Evolutionary conservation across 2,797 vertebrate species (phyloP).

Genomic region (Lerista edwardsae): DNA sequence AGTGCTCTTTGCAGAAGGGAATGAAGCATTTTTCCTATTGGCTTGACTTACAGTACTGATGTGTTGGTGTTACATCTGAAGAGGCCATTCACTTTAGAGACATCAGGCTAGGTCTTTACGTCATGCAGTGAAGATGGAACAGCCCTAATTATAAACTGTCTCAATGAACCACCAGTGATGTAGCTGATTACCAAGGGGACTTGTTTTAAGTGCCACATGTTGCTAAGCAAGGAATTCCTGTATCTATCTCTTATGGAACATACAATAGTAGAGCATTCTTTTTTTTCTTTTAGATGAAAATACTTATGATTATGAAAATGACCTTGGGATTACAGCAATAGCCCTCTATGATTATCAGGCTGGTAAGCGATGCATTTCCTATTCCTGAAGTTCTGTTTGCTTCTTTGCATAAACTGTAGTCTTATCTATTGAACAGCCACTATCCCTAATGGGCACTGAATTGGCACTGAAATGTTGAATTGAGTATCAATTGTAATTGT

Average conservation of each 20-base stretch:
- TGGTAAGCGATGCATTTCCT: constrained; percentile 78
- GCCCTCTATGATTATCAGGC: constrained; percentile 99
- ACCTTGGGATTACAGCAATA: constrained; percentile 91
- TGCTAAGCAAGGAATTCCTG: not conserved
- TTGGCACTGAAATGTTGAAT: not conserved
- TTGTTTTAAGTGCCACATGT: not conserved
- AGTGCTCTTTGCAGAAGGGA: not conserved
- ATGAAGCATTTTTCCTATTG: not conserved
- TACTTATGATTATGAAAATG: constrained; percentile 86
- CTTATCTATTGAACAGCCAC: not conserved
- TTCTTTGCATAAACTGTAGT: not conserved
- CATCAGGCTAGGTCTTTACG: not conserved
- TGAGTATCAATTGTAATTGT: not conserved
- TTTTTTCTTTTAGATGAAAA: constrained; percentile 76
- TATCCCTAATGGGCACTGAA: not conserved
- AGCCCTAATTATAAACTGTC: not conserved
- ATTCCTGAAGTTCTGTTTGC: not conserved
- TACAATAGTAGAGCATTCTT: not conserved
- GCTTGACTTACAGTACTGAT: not conserved
- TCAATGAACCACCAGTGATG: not conserved
- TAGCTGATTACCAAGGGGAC: not conserved
- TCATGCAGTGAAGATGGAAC: not conserved
- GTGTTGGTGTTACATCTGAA: not conserved
- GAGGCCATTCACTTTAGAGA: not conserved
- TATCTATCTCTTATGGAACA: not conserved